Conservation (phyloP, 2,888 invertebrate genomes). For the Eupithecia subumbrata region DNA sequence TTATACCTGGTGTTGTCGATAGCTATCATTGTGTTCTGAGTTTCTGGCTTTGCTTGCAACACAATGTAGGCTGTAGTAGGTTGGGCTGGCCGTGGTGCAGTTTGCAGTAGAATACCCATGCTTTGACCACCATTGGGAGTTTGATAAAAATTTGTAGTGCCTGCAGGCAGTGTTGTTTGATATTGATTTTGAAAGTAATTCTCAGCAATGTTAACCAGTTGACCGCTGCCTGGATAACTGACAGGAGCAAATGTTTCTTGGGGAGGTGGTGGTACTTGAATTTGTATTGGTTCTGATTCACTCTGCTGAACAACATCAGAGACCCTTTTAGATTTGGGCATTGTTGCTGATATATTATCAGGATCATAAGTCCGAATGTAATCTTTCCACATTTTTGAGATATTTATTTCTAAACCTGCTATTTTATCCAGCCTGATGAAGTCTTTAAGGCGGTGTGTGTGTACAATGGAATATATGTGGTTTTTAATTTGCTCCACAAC, state of each 20-base stretch:
- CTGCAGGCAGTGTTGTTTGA: conserved; percentile 67
- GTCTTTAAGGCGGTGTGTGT: conserved; percentile 80
- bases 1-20: conserved; percentile 62
- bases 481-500: conserved; percentile 82
- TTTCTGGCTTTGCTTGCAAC: conserved; percentile 73
- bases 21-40: conserved; percentile 63
- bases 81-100: conserved; percentile 69
- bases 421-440: conserved; percentile 82
- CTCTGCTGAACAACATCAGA: conserved; percentile 57
- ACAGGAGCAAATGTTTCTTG: conserved; percentile 71
- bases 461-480: conserved; percentile 81
- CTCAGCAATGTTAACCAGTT: conserved; percentile 78
- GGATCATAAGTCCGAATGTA: conserved; percentile 83
- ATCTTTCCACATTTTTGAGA: conserved; percentile 85
- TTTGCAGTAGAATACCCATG: conserved; percentile 76
- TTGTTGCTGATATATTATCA: conserved; percentile 77
- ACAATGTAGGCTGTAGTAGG: conserved; percentile 75
- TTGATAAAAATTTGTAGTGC: conserved; percentile 76
- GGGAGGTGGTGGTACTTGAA: conserved; percentile 53
- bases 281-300: conserved; percentile 54
- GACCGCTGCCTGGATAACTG: conserved; percentile 77
- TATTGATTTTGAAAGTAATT: conserved; percentile 81
- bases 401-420: conserved; percentile 83
- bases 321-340: conserved; percentile 77
- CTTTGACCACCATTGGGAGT: conserved; percentile 72